Evolutionary conservation across 2,113 vertebrate species (phyloP).

Genomic region (Alethe diademata): DNA sequence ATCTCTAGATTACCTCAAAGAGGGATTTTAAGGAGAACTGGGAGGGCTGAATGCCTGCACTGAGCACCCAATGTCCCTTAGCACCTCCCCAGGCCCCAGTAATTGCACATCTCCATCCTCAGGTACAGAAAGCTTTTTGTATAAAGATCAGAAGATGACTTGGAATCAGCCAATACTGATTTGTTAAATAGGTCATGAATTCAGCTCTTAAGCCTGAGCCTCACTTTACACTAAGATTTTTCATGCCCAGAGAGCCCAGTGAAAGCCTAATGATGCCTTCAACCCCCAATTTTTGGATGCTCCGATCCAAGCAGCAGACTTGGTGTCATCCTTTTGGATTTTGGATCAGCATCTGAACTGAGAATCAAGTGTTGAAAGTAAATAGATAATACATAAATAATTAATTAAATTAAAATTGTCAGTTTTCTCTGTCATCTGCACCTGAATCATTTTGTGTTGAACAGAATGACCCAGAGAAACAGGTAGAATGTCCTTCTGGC

Average conservation of each 20-base stretch:
- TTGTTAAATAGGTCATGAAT: not conserved
- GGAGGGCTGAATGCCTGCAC: not conserved
- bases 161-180: too few relatives aligned
- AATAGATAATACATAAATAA: not conserved
- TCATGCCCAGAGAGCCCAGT: not conserved
- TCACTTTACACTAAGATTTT: not conserved
- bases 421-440: not conserved
- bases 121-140: not conserved
- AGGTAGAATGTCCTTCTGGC: not conserved
- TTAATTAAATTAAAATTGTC: rapidly evolving
- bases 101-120: not conserved
- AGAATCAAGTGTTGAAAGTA: not conserved
- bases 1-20: not conserved
- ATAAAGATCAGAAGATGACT: not conserved
- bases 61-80: rapidly evolving
- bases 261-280: not conserved
- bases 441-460: not conserved
- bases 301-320: not conserved
- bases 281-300: not conserved
- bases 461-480: not conserved
- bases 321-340: not conserved
- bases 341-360: not conserved
- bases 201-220: not conserved
- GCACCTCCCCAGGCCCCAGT: not conserved
- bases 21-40: not conserved